A percentile compares a stretch with the other conserved stretches of the same genome.
Conservation (phyloP, 2,113 vertebrate species). For the Conger conger region DNA sequence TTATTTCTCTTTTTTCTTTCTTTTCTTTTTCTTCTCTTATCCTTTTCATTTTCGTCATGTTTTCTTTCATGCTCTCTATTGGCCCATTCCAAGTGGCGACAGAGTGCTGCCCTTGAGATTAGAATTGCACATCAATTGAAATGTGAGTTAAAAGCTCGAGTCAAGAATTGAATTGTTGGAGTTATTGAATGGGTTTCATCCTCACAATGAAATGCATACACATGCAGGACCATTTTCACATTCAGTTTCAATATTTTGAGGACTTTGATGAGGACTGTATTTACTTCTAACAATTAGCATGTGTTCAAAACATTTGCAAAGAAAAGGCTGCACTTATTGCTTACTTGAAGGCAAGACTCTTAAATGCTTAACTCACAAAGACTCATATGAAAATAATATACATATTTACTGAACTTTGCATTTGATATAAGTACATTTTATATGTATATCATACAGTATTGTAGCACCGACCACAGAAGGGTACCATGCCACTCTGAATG, state of each 20-base stretch:
- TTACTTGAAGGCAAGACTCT: background rate
- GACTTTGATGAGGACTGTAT: background rate
- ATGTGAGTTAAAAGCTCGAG: background rate
- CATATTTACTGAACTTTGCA: background rate
- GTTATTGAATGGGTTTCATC: background rate
- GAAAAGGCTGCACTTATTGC: background rate
- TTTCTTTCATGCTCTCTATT: background rate
- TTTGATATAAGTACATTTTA: no score
- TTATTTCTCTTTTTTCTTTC: constrained; percentile 15
- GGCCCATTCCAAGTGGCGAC: background rate
- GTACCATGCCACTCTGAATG: no score
- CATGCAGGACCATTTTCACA: no score
- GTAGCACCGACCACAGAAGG: no score
- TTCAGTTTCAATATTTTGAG: no score
- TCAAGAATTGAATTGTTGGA: background rate
- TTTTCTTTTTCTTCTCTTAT: background rate
- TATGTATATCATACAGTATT: no score
- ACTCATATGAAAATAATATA: no score
- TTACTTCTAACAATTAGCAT: background rate
- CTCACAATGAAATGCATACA: background rate
- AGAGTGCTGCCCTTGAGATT: background rate
- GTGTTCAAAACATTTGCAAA: background rate
- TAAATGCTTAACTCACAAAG: background rate
- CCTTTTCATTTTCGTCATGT: background rate
- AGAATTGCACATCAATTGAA: background rate